These are phyloP conservation scores for Hoplodrina ambigua DNA, from an alignment of 2,888 invertebrate species.

Conservation along the genomic window DNA sequence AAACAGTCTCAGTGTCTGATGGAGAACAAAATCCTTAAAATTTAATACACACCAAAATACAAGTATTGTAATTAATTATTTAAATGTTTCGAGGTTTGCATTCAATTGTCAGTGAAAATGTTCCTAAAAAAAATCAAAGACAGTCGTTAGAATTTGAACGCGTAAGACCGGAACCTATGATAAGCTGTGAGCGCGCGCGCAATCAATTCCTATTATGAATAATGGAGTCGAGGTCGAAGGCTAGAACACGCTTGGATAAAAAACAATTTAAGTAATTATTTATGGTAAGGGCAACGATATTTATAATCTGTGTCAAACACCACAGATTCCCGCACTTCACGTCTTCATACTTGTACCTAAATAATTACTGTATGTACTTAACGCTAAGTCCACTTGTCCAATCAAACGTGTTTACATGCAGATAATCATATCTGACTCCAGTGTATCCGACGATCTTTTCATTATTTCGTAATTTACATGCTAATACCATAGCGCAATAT, in stretches of 20 bases:
- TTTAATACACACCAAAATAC: no score
- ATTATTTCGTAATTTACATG: constrained; percentile 31
- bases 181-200: not conserved
- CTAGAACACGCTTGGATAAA: not conserved
- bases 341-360: not conserved
- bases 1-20: no score
- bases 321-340: not conserved
- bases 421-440: constrained; percentile 33
- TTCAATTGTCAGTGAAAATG: not conserved
- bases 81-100: no score
- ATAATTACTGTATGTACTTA: constrained; percentile 15
- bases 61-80: no score
- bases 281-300: constrained; percentile 3
- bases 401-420: constrained; percentile 36
- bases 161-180: not conserved
- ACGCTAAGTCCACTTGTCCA: not conserved
- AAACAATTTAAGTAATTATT: not conserved
- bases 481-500: constrained; percentile 5
- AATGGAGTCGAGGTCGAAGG: constrained; percentile 6
- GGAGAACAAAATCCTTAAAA: no score
- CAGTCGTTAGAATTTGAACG: not conserved
- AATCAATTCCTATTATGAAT: not conserved
- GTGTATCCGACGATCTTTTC: constrained; percentile 40
- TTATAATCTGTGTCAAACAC: constrained; percentile 18
- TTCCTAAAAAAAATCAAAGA: not conserved